Percentiles rank a stretch among this genome's conserved stretches.
These are phyloP conservation scores for Heliconius hewitsoni DNA, from an alignment of 1,140 invertebrate species.

Conservation along the genomic window DNA sequence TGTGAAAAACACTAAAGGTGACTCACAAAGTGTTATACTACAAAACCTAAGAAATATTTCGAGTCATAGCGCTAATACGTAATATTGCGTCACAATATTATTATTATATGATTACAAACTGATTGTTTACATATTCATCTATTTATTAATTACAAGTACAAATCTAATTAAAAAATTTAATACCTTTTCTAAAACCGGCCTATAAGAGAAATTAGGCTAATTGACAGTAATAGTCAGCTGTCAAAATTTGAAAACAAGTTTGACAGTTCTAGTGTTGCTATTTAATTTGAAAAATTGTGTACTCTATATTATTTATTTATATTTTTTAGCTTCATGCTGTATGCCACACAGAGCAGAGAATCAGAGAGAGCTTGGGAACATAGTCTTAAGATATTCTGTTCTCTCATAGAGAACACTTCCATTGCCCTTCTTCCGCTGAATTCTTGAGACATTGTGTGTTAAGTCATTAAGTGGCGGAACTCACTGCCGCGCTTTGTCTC, in stretches of 20 bases:
- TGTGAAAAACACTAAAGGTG: constrained; percentile 9
- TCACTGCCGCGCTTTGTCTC: too few species aligned
- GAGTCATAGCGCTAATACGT: not conserved
- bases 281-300: too few species aligned
- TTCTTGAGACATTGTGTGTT: too few species aligned
- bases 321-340: too few species aligned
- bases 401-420: too few species aligned
- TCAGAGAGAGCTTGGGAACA: too few species aligned
- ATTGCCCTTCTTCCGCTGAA: too few species aligned
- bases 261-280: not conserved
- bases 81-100: not conserved
- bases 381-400: too few species aligned
- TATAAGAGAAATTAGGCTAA: not conserved
- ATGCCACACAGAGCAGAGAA: too few species aligned
- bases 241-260: constrained; percentile 1
- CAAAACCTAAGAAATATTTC: not conserved
- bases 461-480: too few species aligned
- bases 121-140: not conserved
- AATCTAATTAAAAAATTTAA: not conserved
- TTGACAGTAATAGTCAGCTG: not conserved
- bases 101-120: not conserved
- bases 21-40: constrained; percentile 9
- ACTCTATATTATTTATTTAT: too few species aligned
- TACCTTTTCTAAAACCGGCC: not conserved
- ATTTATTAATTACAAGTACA: constrained; percentile 1